Percentiles rank a stretch among this genome's conserved stretches.
Conservation (phyloP, 2,888 invertebrate species). For the Nasonia oneida region DNA sequence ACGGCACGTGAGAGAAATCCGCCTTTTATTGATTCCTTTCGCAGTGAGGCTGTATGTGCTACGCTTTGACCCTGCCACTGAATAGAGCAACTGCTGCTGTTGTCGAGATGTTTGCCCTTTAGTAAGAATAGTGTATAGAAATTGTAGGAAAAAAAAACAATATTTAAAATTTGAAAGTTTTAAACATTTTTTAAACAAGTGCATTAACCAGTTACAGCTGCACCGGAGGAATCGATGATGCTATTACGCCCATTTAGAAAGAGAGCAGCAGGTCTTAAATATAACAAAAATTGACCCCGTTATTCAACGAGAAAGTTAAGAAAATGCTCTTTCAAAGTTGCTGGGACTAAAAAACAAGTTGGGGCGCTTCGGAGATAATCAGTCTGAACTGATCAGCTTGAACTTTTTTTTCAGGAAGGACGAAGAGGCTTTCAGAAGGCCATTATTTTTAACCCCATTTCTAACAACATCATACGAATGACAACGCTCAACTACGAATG, state of each 20-base stretch:
- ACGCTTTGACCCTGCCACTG: not conserved
- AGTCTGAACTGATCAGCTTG: conserved; percentile 31
- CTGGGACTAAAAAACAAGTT: conserved; percentile 50
- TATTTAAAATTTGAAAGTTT: too few species aligned
- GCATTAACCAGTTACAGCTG: not conserved
- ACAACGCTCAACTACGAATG: not conserved
- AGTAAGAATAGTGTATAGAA: not conserved
- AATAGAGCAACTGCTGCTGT: not conserved
- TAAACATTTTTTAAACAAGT: too few species aligned
- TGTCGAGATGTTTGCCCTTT: not conserved
- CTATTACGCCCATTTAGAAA: conserved; percentile 44
- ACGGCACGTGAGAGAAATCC: conserved; percentile 56
- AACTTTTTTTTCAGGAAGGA: not conserved
- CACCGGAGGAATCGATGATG: conserved; percentile 17
- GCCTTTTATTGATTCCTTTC: conserved; percentile 49
- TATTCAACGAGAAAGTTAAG: conserved; percentile 58
- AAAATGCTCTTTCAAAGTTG: conserved; percentile 48
- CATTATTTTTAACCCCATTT: conserved; percentile 47
- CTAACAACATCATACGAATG: not conserved
- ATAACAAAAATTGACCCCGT: conserved; percentile 56
- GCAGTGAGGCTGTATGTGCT: not conserved
- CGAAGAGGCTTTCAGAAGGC: conserved; percentile 19
- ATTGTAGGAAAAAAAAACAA: not conserved
- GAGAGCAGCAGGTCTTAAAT: conserved; percentile 37
- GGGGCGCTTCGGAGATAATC: conserved; percentile 34